A percentile compares a stretch with the other conserved stretches of the same genome.
Evolutionary conservation across 2,797 vertebrate species (phyloP).

Genomic region (Pampus argenteus): DNA sequence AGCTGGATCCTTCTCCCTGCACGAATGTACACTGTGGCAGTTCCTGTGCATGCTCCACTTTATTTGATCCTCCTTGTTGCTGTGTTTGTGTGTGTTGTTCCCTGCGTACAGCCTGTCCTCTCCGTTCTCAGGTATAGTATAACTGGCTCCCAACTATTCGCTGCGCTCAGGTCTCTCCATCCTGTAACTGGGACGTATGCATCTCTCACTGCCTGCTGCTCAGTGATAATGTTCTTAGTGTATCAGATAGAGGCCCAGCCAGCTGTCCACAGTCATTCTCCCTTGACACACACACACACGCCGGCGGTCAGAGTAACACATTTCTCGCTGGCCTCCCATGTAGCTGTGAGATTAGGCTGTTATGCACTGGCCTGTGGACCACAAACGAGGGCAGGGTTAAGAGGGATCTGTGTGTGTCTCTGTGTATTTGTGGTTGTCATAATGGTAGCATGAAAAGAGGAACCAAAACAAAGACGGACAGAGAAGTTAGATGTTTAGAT

Average conservation of each 20-base stretch:
- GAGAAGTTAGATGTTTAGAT: constrained; percentile 33
- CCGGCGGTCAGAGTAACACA: constrained; percentile 66
- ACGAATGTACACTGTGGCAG: constrained; percentile 18
- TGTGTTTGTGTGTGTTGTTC: constrained; percentile 80
- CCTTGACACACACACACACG: constrained; percentile 51
- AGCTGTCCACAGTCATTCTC: constrained; percentile 83
- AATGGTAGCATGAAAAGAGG: constrained; percentile 52
- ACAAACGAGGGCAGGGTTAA: constrained; percentile 72
- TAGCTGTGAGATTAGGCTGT: constrained; percentile 77
- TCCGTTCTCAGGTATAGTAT: constrained; percentile 76
- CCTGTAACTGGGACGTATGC: constrained; percentile 58
- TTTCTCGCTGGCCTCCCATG: constrained; percentile 71
- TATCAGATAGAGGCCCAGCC: constrained; percentile 79
- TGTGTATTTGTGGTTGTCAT: constrained; percentile 65
- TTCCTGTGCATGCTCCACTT: constrained; percentile 51
- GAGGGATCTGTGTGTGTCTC: constrained; percentile 57
- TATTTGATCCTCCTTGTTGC: constrained; percentile 77
- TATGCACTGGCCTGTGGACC: constrained; percentile 76
- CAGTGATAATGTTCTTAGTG: constrained; percentile 77
- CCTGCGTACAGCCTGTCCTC: constrained; percentile 56
- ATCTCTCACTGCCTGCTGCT: constrained; percentile 57
- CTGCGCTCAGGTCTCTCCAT: constrained; percentile 70
- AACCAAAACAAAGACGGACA: constrained; percentile 17
- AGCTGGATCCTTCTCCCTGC: constrained; percentile 10
- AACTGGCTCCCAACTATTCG: constrained; percentile 67